phyloP scores from a whole-genome alignment of 2,888 invertebrate species.

The Falcaria lacertinaria region DNA sequence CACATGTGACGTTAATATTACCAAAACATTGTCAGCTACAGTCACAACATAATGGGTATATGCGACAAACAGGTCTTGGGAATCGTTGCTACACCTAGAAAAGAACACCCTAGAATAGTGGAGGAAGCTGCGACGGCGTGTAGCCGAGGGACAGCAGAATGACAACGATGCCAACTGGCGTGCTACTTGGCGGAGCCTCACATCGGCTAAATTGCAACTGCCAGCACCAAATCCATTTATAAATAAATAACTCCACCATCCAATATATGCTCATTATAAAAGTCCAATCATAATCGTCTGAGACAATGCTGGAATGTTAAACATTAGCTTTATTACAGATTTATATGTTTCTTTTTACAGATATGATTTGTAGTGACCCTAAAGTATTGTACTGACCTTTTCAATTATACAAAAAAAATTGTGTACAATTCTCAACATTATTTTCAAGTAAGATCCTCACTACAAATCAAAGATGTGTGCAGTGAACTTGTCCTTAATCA shows the following conservation, averaged over 20 bases:
- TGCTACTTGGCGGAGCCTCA: conserved; percentile 43
- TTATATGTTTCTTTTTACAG: conserved; percentile 55
- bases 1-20: conserved; percentile 74
- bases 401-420: conserved; percentile 43
- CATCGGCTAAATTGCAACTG: conserved; percentile 63
- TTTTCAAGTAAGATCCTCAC: conserved; percentile 11
- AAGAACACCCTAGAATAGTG: conserved; percentile 77
- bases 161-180: conserved; percentile 36
- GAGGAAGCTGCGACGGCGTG: conserved; percentile 45
- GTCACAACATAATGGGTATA: conserved; percentile 59
- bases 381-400: conserved; percentile 70
- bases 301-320: conserved; percentile 78
- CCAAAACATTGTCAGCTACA: conserved; percentile 63
- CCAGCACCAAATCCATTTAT: conserved; percentile 59
- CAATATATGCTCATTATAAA: conserved; percentile 70
- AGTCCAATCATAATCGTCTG: conserved; percentile 71
- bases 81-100: conserved; percentile 71
- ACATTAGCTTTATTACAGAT: conserved; percentile 76
- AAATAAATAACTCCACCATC: conserved; percentile 73
- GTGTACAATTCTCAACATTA: conserved; percentile 41
- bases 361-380: conserved; percentile 63
- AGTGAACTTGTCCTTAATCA: conserved; percentile 35
- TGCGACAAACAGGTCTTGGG: conserved; percentile 59
- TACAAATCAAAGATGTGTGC: conserved; percentile 25
- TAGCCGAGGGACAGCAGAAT: conserved; percentile 30